Conservation (phyloP, 2,113 vertebrate species). For the Podarcis muralis region DNA sequence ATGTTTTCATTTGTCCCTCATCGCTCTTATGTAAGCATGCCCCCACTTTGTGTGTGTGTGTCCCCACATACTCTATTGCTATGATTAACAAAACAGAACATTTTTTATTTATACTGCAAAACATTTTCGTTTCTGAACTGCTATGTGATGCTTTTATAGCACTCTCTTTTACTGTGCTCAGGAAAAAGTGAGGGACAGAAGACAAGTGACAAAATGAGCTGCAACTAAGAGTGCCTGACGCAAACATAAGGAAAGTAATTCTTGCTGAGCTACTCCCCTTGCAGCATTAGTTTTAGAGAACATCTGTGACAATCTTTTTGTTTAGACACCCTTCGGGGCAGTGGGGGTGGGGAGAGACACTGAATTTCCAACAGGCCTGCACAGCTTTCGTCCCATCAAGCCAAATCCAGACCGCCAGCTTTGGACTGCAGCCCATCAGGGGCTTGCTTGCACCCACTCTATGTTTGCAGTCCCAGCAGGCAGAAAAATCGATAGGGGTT, state of each 20-base stretch:
- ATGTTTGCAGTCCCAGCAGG: background rate
- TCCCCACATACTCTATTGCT: too few species aligned
- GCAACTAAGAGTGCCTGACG: background rate
- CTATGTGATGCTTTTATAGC: too few species aligned
- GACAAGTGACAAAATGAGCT: background rate
- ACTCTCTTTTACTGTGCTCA: background rate
- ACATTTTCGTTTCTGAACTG: too few species aligned
- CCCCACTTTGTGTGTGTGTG: background rate
- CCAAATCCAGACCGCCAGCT: background rate
- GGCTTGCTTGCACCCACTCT: background rate
- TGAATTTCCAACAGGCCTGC: too few species aligned
- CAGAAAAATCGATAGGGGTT: background rate
- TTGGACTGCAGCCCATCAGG: background rate
- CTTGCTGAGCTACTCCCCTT: background rate
- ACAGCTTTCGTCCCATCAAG: background rate
- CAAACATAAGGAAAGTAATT: background rate
- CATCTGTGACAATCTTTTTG: background rate
- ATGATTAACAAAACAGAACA: too few species aligned
- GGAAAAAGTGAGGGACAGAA: background rate
- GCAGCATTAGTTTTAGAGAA: background rate
- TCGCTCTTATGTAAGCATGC: background rate
- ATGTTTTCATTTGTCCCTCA: background rate
- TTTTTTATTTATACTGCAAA: too few species aligned
- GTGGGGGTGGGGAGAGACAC: background rate
- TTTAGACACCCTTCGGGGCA: too few species aligned